Evolutionary conservation across 2,113 vertebrate species (phyloP).

Genomic region (Elachura formosa): DNA sequence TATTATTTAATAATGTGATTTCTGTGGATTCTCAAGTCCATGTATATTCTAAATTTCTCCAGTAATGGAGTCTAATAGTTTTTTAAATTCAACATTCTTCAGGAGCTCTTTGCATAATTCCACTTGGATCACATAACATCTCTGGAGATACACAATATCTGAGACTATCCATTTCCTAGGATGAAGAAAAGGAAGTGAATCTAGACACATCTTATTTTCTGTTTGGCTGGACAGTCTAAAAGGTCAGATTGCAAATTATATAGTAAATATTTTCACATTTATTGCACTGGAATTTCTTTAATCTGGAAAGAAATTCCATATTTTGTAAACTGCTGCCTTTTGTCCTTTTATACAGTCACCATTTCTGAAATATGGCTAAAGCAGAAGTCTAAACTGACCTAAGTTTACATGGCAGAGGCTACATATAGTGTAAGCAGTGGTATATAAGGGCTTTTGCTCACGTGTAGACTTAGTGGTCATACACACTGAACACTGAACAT

Average conservation of each 20-base stretch:
- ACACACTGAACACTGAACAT: background rate
- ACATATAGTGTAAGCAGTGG: background rate
- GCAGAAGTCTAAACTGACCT: background rate
- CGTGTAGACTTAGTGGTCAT: fast-evolving
- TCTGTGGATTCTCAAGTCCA: background rate
- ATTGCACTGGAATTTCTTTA: background rate
- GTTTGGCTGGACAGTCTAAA: background rate
- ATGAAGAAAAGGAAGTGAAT: background rate
- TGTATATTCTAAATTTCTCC: background rate
- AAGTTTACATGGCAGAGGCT: background rate
- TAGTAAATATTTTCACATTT: background rate
- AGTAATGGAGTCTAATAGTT: background rate
- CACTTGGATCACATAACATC: too few species aligned
- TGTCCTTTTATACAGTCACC: background rate
- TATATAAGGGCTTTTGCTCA: background rate
- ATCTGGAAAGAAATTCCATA: background rate
- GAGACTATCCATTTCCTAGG: background rate
- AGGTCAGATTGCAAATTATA: background rate
- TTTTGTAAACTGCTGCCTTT: background rate
- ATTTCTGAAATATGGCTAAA: background rate
- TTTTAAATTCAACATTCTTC: background rate
- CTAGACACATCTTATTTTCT: background rate
- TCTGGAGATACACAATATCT: background rate
- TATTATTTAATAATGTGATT: background rate
- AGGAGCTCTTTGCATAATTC: background rate